phyloP scores from a whole-genome alignment of 2,797 vertebrate genomes.

The Borostomias antarcticus region DNA sequence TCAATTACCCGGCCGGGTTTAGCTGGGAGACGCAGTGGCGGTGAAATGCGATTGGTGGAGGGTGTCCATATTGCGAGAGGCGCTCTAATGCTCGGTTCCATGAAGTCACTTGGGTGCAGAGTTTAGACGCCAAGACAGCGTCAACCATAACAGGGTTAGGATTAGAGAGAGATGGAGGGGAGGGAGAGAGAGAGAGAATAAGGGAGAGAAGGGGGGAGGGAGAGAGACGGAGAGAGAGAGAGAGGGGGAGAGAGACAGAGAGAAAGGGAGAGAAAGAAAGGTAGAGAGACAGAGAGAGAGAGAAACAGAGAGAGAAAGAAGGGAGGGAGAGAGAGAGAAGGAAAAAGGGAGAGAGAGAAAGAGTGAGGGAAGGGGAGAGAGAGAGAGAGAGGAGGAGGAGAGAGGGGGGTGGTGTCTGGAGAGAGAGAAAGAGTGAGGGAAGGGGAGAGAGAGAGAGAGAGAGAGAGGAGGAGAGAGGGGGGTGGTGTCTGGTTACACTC shows the following conservation, averaged over 20 bases:
- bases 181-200: neutral
- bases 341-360: slow-evolving; percentile 25
- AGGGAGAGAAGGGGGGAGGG: neutral
- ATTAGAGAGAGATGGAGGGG: slow-evolving; percentile 30
- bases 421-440: slow-evolving; percentile 39
- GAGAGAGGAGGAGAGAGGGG: slow-evolving; percentile 46
- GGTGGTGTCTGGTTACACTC: slow-evolving; percentile 71
- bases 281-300: neutral
- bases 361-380: slow-evolving; percentile 39
- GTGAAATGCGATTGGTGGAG: slow-evolving; percentile 51
- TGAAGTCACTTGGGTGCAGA: slow-evolving; percentile 70
- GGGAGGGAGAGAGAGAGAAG: slow-evolving; percentile 36
- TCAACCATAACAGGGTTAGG: slow-evolving; percentile 42
- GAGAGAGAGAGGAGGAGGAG: slow-evolving; percentile 21
- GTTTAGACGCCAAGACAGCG: slow-evolving; percentile 69
- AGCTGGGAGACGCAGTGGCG: slow-evolving; percentile 53
- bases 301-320: neutral
- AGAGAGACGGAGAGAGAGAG: slow-evolving; percentile 48
- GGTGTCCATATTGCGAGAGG: slow-evolving; percentile 41
- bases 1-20: slow-evolving; percentile 58
- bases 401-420: slow-evolving; percentile 75
- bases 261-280: neutral
- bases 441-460: slow-evolving; percentile 13
- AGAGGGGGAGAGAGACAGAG: neutral
- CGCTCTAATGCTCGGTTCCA: slow-evolving; percentile 66